Percentiles rank a stretch among this genome's conserved stretches.
Conservation (phyloP, 1,140 invertebrate species). For the Drosophila takahashii region DNA sequence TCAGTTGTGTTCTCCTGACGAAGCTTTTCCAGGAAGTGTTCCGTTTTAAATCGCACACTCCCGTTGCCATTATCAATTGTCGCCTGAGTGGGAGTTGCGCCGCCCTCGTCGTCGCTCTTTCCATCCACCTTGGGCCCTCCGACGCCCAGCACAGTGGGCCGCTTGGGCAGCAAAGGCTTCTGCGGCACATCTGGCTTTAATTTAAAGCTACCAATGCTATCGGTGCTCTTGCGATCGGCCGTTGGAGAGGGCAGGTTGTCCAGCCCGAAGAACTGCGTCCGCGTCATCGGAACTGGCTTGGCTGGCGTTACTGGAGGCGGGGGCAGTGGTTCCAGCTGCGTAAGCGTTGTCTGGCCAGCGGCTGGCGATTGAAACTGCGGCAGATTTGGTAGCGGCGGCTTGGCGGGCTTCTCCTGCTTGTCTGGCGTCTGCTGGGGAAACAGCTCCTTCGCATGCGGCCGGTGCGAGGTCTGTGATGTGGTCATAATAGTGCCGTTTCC, state of each 20-base stretch:
- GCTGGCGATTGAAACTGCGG: conserved; percentile 58
- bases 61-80: conserved; percentile 63
- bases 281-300: conserved; percentile 81
- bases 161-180: conserved; percentile 76
- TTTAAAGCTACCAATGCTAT: conserved; percentile 73
- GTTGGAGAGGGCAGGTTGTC: conserved; percentile 78
- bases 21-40: conserved; percentile 73
- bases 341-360: conserved; percentile 28
- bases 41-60: conserved; percentile 65
- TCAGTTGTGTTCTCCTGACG: conserved; percentile 69
- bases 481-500: conserved; percentile 51
- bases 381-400: conserved; percentile 76
- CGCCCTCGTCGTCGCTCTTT: conserved; percentile 75
- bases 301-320: conserved; percentile 65
- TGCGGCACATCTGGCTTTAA: conserved; percentile 80
- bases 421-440: conserved; percentile 64
- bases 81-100: conserved; percentile 63
- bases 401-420: conserved; percentile 69
- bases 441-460: conserved; percentile 74
- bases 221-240: conserved; percentile 76
- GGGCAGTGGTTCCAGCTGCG: conserved; percentile 60
- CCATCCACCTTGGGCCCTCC: conserved; percentile 35
- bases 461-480: conserved; percentile 54
- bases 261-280: conserved; percentile 80
- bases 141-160: conserved; percentile 63